A percentile compares a stretch with the other conserved stretches of the same genome.
phyloP scores from a whole-genome alignment of 2,888 invertebrate genomes.

The Graphium colonna region DNA sequence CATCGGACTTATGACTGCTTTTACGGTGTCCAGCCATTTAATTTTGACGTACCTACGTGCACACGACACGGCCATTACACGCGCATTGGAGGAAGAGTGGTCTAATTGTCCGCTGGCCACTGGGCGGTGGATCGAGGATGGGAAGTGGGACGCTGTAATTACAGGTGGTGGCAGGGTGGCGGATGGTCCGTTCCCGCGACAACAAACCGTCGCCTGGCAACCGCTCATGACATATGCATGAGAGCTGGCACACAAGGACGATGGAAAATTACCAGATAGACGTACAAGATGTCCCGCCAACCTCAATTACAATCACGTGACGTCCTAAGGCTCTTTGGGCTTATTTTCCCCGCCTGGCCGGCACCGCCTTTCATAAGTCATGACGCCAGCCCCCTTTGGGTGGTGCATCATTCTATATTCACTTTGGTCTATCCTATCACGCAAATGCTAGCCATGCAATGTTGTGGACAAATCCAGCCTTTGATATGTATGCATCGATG shows the following conservation, averaged over 20 bases:
- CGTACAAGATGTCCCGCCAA: conserved; percentile 41
- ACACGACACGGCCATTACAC: conserved; percentile 50
- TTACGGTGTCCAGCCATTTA: conserved; percentile 65
- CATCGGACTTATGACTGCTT: conserved; percentile 56
- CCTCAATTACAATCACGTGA: conserved; percentile 34
- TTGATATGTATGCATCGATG: neutral
- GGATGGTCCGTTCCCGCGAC: conserved; percentile 71
- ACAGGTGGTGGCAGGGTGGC: conserved; percentile 60
- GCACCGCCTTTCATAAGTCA: conserved; percentile 36
- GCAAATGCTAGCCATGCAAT: conserved; percentile 36
- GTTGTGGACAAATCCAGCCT: neutral
- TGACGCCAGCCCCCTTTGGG: conserved; percentile 48
- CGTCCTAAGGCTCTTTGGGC: neutral
- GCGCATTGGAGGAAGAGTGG: conserved; percentile 52
- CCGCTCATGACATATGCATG: conserved; percentile 80
- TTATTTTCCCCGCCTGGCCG: neutral
- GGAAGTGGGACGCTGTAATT: conserved; percentile 74
- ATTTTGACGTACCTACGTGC: conserved; percentile 61
- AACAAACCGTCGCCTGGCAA: conserved; percentile 78
- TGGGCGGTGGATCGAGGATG: conserved; percentile 47
- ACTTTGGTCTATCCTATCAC: conserved; percentile 44
- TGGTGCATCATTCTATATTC: conserved; percentile 60
- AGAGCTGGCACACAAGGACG: conserved; percentile 74
- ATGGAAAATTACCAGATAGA: conserved; percentile 15
- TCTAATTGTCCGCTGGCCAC: conserved; percentile 73